Base-by-base conservation (phyloP, 2,113 vertebrate genomes). In the Vidua chalybeata region DNA sequence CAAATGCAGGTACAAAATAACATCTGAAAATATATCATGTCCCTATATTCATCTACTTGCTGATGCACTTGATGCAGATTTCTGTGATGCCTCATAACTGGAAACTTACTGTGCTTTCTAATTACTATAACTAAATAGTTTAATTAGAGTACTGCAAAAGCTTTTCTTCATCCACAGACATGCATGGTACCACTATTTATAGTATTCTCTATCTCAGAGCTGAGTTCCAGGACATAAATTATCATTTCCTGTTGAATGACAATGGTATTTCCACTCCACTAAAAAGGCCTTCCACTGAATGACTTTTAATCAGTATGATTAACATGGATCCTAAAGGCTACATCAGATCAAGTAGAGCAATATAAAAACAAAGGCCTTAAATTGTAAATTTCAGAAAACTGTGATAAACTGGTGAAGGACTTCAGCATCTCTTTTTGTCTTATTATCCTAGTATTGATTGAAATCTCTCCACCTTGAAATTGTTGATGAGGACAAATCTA, bases 371-470 rank as follows among this genome's bases (percentile, higher is more conserved):
- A 96, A 93, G 73, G 59, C 37, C 51, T 46, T 95, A 94, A 89
- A 94, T 66, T 90, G 74, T 95, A 94, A 90, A 96, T 97, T 95
- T 87, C 46, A 97, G 26, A 94, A 95, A 91, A 78, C 51, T 80
- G 31, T 62, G 87, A 94, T 95, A 95, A 94, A 64, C 48, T 83
- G 56, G 83, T 5, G 6, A 89, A 76, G 71, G 76, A 90, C 67
- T 89, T 84, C 71, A 95, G 80, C 93, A 89, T 95, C 55, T 97
- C 62, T 72, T 94, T 84, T 96, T 96, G 92, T 94, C 93, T 96
- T 97, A 96, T 97, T 96, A 97, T 94, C 89, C 56, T 62, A 55
- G 85, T 96, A 97, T 97, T 97, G 96, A 97, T 95, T 96, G 96
- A 96, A 96, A 79, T 75, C 74, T 95, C 75, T 96, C 92, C 94